Conservation (phyloP, 2,797 vertebrate species). For the Hoplostethus mediterraneus region DNA sequence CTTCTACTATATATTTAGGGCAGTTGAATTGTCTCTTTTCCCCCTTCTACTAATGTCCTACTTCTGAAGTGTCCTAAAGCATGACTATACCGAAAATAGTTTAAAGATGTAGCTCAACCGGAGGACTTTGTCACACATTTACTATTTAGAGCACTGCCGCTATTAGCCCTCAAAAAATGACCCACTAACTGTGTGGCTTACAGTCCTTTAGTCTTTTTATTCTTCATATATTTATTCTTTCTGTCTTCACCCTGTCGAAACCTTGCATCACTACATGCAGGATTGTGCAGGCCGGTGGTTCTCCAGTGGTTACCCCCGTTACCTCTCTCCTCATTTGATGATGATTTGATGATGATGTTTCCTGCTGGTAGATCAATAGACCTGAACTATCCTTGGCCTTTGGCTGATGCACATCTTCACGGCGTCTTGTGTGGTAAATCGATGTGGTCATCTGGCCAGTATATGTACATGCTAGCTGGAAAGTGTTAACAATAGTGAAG, state of each 20-base stretch:
- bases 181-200: background rate
- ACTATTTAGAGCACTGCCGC: background rate
- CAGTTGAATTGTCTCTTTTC: background rate
- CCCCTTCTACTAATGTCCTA: constrained; percentile 3
- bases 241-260: no score
- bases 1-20: background rate
- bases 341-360: background rate
- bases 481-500: background rate
- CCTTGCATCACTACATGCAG: no score
- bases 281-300: no score
- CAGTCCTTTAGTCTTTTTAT: no score
- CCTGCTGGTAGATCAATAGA: background rate
- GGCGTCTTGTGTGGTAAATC: background rate
- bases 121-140: constrained; percentile 4
- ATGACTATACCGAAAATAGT: constrained; percentile 5
- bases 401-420: background rate
- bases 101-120: constrained; percentile 8
- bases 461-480: background rate
- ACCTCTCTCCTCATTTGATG: background rate
- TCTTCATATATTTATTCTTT: no score
- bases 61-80: constrained; percentile 5
- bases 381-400: background rate
- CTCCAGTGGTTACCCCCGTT: background rate
- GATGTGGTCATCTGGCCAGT: background rate
- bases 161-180: no score